Evolutionary conservation across 37 sponge, comb jelly and placozoan species (phyloP).

Genomic region (Aphrocallistes beatrix): DNA sequence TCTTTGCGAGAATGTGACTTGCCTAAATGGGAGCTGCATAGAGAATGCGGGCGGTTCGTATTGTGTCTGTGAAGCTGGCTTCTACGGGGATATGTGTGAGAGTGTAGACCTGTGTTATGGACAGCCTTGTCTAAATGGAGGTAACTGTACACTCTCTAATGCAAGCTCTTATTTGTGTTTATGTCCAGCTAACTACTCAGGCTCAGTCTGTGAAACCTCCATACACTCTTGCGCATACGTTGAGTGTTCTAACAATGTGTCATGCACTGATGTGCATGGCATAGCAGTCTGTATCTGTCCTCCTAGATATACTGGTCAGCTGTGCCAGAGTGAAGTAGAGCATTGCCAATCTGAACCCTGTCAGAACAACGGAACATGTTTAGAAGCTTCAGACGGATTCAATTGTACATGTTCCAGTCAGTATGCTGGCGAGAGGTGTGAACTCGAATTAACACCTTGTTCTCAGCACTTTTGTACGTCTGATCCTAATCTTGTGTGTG

Average conservation of each 20-base stretch:
- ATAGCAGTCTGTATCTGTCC: background rate
- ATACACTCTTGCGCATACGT: background rate
- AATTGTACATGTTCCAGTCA: constrained; percentile 21
- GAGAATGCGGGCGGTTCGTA: background rate
- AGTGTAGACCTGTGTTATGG: constrained; percentile 22
- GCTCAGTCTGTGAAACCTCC: background rate
- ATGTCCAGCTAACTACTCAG: background rate
- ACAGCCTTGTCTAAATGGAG: constrained; percentile 29
- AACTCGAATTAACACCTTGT: background rate
- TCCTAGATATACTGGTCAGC: constrained; percentile 20
- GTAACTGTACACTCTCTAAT: constrained; percentile 30
- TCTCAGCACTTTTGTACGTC: background rate
- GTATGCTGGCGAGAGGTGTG: background rate
- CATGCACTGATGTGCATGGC: background rate
- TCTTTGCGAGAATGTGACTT: background rate
- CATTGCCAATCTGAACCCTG: constrained; percentile 25
- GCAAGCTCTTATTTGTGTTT: constrained; percentile 15
- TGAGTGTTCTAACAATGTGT: background rate
- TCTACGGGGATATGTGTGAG: constrained; percentile 16
- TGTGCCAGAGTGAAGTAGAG: constrained; percentile 3
- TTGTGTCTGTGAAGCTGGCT: constrained; percentile 30
- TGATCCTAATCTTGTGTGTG: background rate
- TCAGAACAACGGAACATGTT: constrained; percentile 23
- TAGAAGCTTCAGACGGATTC: background rate
- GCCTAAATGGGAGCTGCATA: constrained; percentile 22